Percentiles rank a stretch among this genome's conserved stretches.
Evolutionary conservation across 1,140 invertebrate genomes (phyloP).

Genomic region (Bombyx mori): ASM3026992v2 NC_085115.1:7328001-7328500

Average conservation of each 20-base stretch:
- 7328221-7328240: background rate
- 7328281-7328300: background rate
- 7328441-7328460: too few species aligned
- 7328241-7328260: background rate
- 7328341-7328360: background rate
- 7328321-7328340: background rate
- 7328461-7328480: too few species aligned
- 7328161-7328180: conserved; percentile 50
- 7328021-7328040: conserved; percentile 62
- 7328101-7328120: conserved; percentile 53
- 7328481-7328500: too few species aligned
- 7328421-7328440: too few species aligned
- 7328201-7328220: conserved; percentile 27
- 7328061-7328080: conserved; percentile 64
- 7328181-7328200: conserved; percentile 42
- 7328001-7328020: conserved; percentile 44
- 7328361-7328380: too few species aligned
- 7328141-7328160: conserved; percentile 38
- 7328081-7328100: conserved; percentile 62
- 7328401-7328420: too few species aligned
- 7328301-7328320: background rate
- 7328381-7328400: too few species aligned
- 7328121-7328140: conserved; percentile 34
- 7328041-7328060: conserved; percentile 59
- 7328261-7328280: background rate